Evolutionary conservation across 2,113 vertebrate species (phyloP), one percentile per base, ranked within the genome.

Genomic region (Tetrao urogallus): DNA sequence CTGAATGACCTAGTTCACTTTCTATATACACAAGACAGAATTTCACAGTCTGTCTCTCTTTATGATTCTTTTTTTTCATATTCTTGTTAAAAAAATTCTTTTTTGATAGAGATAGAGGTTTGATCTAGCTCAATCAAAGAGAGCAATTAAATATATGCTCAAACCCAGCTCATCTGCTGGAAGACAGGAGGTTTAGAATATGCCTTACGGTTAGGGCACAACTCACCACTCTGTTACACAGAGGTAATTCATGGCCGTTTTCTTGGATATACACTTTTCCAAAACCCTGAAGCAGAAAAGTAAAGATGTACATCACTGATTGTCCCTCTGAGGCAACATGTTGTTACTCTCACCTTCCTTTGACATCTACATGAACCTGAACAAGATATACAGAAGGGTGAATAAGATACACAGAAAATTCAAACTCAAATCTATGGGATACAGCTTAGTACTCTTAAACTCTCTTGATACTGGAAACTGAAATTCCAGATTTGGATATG

Each of bases 1-100:
- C 17, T 56, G 89, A 79, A 81, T 92, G 89, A 92, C 74, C 81
- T 69, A 81, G 54, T 94, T 96, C 61, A 76, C 48, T 93, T 94
- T 90, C 75, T 75, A 28, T 36, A 48, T 12, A 50, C 42, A 63
- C 13, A 58, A 70, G 42, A 13, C 85, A 67, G 78, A 92, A 89
- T 79, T 90, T 94, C 43, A 94, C 80, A 13, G 57, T 57, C 6
- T 66, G 63, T 84, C 24, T n/a, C 8, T 75, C 38, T 88, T 87
- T 57, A 52, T 40, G 74, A 84, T 82, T 87, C 65, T 82, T 95
- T 94, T 81, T 92, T 91, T 82, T 66, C n/a, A 10, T 72, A 47
- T 76, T 19, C 11, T 67, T 14, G 74, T 60, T 60, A 67, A 77
- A 92, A 86, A 77, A 70, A 60, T 74, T 85, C 64, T 58, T 21